phyloP scores from a whole-genome alignment of 2,888 invertebrate species.

The Caenorhabditis zanzibari region DNA sequence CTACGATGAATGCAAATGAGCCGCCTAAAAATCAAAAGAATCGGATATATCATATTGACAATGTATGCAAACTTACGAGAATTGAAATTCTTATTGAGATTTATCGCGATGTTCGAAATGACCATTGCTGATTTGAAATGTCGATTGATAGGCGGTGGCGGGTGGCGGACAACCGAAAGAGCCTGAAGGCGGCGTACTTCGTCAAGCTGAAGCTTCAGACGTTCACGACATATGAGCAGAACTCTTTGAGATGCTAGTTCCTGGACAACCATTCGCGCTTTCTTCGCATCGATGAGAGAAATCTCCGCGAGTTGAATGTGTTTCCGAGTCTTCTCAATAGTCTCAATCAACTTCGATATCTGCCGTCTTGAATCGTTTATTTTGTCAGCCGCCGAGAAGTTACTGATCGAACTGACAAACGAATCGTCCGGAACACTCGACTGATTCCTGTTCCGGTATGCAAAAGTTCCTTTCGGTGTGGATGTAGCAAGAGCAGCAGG shows the following conservation, averaged over 20 bases:
- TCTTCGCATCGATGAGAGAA: slow-evolving; percentile 65
- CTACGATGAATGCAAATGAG: slow-evolving; percentile 73
- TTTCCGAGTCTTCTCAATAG: slow-evolving; percentile 64
- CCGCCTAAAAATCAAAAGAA: slow-evolving; percentile 55
- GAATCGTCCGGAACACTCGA: slow-evolving; percentile 62
- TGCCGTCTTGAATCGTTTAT: slow-evolving; percentile 60
- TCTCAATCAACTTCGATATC: slow-evolving; percentile 63
- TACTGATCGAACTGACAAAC: slow-evolving; percentile 71
- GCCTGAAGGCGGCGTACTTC: slow-evolving; percentile 69
- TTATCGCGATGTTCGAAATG: slow-evolving; percentile 69
- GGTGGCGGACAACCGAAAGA: slow-evolving; percentile 66
- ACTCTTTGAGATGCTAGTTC: slow-evolving; percentile 68
- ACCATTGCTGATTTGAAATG: slow-evolving; percentile 70
- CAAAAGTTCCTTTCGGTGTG: slow-evolving; percentile 65
- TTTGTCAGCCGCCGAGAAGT: slow-evolving; percentile 64
- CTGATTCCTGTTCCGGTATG: slow-evolving; percentile 34
- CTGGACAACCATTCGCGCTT: slow-evolving; percentile 64
- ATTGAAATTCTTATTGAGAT: slow-evolving; percentile 70
- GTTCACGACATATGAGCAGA: slow-evolving; percentile 67
- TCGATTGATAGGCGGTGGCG: slow-evolving; percentile 67
- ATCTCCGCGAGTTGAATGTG: slow-evolving; percentile 69
- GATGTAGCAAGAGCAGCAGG: slow-evolving; percentile 67
- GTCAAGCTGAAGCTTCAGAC: slow-evolving; percentile 64
- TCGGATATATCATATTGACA: background rate
- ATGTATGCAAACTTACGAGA: slow-evolving; percentile 46